These are phyloP conservation scores for Synanceia verrucosa DNA, from an alignment of 2,797 vertebrate species.

Conservation along the genomic window DNA sequence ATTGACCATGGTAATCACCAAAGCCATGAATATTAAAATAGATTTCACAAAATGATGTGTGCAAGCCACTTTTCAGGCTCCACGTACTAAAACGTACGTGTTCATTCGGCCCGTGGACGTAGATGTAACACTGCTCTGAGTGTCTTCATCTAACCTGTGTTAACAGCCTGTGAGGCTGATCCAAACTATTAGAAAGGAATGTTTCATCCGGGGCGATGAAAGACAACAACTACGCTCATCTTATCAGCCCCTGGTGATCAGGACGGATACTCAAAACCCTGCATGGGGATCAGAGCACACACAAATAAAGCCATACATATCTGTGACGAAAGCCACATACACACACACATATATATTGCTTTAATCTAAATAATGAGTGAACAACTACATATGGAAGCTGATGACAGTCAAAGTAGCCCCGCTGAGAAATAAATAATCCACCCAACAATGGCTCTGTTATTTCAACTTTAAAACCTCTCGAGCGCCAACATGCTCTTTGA, in stretches of 20 bases:
- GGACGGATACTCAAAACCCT: conserved; percentile 76
- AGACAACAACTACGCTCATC: conserved; percentile 85
- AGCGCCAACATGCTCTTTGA: neutral
- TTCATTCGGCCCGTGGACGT: neutral
- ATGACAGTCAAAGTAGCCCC: conserved; percentile 79
- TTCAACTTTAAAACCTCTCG: conserved; percentile 16
- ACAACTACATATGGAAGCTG: conserved; percentile 78
- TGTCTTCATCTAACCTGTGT: conserved; percentile 48
- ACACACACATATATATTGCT: no score
- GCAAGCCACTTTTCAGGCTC: neutral
- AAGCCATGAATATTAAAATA: neutral
- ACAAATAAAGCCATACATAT: conserved; percentile 34
- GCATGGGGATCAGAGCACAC: conserved; percentile 56
- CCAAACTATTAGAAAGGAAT: conserved; percentile 90
- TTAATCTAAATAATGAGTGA: conserved; percentile 10
- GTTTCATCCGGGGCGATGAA: conserved; percentile 90
- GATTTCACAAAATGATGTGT: neutral
- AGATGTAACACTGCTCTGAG: conserved; percentile 67
- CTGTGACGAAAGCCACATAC: conserved; percentile 10
- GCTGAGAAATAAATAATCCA: conserved; percentile 62
- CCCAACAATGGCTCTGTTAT: conserved; percentile 49
- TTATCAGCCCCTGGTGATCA: conserved; percentile 87
- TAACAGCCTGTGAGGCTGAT: conserved; percentile 76
- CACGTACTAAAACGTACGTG: neutral
- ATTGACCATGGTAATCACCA: no score